Conservation (phyloP, 2,888 invertebrate species). For the Tolmerus cingulatus region DNA sequence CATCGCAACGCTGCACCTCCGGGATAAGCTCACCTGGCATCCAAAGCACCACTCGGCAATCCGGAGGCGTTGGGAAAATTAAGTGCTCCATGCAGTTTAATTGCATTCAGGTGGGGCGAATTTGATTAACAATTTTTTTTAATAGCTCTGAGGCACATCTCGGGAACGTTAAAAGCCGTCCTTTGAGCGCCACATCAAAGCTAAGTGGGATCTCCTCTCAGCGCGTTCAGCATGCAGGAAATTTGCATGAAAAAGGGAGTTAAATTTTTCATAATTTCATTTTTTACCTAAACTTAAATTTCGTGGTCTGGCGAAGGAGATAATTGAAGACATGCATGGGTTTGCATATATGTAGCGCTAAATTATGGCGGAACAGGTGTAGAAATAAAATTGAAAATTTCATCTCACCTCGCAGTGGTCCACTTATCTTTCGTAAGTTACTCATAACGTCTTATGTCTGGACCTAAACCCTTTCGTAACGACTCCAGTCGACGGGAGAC, state of each 20-base stretch:
- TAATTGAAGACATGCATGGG: not conserved
- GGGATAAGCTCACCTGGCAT: not conserved
- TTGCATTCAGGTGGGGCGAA: not conserved
- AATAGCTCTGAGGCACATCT: not conserved
- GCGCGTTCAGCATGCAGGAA: not conserved
- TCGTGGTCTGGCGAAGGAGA: not conserved
- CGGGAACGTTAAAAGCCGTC: not conserved
- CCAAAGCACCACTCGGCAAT: not conserved
- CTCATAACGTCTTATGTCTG: not conserved
- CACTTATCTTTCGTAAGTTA: not conserved
- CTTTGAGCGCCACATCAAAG: not conserved
- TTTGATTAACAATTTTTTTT: not conserved
- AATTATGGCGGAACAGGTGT: not conserved
- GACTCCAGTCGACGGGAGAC: not conserved
- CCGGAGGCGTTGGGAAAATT: not conserved
- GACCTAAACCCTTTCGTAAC: not conserved
- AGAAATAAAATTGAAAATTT: not conserved
- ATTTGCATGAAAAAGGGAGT: conserved; percentile 2
- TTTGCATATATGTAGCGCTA: not conserved
- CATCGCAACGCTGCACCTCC: not conserved
- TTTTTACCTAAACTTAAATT: not conserved
- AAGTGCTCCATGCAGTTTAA: not conserved
- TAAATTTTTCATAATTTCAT: not conserved
- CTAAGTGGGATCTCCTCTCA: not conserved
- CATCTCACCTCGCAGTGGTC: not conserved